These are phyloP conservation scores for Yponomeuta cagnagella DNA, from an alignment of 2,888 invertebrate genomes.

Conservation along the genomic window DNA sequence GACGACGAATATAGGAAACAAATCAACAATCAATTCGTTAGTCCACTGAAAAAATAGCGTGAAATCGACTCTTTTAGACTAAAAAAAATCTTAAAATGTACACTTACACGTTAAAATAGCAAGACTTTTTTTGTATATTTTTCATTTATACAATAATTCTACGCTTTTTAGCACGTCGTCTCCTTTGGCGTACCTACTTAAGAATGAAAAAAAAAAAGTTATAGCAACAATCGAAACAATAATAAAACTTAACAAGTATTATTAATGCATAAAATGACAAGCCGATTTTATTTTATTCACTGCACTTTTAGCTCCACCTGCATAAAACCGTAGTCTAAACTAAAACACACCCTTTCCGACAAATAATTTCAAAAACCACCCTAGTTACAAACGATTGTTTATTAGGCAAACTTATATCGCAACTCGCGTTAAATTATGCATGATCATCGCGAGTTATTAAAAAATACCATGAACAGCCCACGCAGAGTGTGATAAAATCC, in stretches of 20 bases:
- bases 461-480: too few species aligned
- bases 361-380: too few species aligned
- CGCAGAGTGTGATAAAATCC: too few species aligned
- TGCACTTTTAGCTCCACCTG: background rate
- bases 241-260: slow-evolving; percentile 65
- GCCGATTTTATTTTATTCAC: background rate
- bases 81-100: slow-evolving; percentile 9
- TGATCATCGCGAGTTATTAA: too few species aligned
- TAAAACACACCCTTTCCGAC: too few species aligned
- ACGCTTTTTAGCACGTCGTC: slow-evolving; percentile 42
- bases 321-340: background rate
- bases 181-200: slow-evolving; percentile 63
- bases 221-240: slow-evolving; percentile 53
- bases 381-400: too few species aligned
- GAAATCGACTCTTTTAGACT: background rate
- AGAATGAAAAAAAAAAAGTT: slow-evolving; percentile 43
- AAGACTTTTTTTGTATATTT: slow-evolving; percentile 47
- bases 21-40: slow-evolving; percentile 11
- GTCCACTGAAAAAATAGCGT: slow-evolving; percentile 16
- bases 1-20: background rate
- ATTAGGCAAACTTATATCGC: too few species aligned
- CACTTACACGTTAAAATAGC: slow-evolving; percentile 27
- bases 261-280: slow-evolving; percentile 16
- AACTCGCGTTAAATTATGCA: too few species aligned
- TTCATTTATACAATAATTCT: slow-evolving; percentile 54